Evolutionary conservation across 92 coral and sea anemone genomes (phyloP).

Genomic region (Nematostella vectensis): DNA sequence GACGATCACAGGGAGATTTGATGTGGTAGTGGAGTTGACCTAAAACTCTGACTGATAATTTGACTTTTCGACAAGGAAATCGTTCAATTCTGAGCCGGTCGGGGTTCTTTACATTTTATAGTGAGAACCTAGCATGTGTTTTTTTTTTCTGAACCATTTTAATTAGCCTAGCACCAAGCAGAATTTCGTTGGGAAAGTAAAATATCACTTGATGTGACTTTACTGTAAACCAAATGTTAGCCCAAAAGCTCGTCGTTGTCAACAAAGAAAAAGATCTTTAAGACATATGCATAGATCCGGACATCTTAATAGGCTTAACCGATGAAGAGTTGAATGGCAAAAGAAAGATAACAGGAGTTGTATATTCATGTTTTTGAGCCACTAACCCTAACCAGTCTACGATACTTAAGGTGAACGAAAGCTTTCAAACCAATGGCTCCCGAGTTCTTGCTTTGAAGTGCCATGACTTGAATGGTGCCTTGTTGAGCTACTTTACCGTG

Average conservation of each 20-base stretch:
- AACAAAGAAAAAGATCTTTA: slow-evolving; percentile 21
- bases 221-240: not conserved
- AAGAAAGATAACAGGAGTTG: slow-evolving; percentile 17
- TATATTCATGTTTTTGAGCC: slow-evolving; percentile 10
- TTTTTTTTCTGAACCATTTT: too few relatives aligned
- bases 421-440: not conserved
- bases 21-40: too few relatives aligned
- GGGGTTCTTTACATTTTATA: too few relatives aligned
- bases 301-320: slow-evolving; percentile 8
- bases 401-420: slow-evolving; percentile 4
- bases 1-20: too few relatives aligned
- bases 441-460: not conserved
- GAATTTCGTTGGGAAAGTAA: too few relatives aligned
- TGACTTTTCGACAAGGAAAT: too few relatives aligned
- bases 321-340: slow-evolving; percentile 17
- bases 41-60: too few relatives aligned
- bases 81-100: too few relatives aligned
- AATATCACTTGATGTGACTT: too few relatives aligned
- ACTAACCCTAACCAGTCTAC: slow-evolving; percentile 7
- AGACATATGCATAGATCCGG: slow-evolving; percentile 26
- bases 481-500: slow-evolving; percentile 1
- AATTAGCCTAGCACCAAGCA: too few relatives aligned
- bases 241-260: slow-evolving; percentile 17
- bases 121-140: too few relatives aligned
- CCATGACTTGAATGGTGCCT: not conserved